Evolutionary conservation across 2,888 invertebrate species (phyloP).

Genomic region (Strigamia maritima): DNA sequence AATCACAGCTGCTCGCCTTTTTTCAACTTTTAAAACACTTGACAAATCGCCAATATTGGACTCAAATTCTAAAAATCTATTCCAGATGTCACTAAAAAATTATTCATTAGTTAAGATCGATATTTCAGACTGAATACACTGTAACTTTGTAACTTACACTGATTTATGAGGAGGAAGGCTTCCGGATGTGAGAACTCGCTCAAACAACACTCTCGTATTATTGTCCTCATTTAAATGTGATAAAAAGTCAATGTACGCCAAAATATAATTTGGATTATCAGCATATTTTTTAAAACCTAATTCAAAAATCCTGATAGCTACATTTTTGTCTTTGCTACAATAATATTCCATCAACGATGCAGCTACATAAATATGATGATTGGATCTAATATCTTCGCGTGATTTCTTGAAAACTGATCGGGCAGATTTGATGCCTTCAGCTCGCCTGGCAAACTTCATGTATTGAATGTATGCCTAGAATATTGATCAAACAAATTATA

Average conservation of each 20-base stretch:
- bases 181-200: constrained; percentile 89
- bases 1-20: constrained; percentile 80
- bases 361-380: constrained; percentile 92
- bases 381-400: constrained; percentile 76
- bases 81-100: constrained; percentile 85
- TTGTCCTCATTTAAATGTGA: constrained; percentile 99
- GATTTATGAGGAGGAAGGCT: constrained; percentile 87
- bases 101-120: too few relatives aligned
- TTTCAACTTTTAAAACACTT: constrained; percentile 96
- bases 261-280: constrained; percentile 89
- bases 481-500: background rate
- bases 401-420: constrained; percentile 91
- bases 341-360: constrained; percentile 99
- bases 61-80: constrained; percentile 96
- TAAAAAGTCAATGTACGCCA: constrained; percentile 93
- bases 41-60: constrained; percentile 96
- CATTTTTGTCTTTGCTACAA: constrained; percentile 95
- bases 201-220: constrained; percentile 98
- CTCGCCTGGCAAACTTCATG: constrained; percentile 96
- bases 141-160: constrained; percentile 68
- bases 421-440: constrained; percentile 97
- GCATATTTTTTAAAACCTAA: constrained; percentile 95
- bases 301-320: constrained; percentile 95
- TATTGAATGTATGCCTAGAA: constrained; percentile 89
- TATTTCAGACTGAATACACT: constrained; percentile 2